Percentiles rank a stretch among this genome's conserved stretches.
phyloP scores from a whole-genome alignment of 2,113 vertebrate species.

The Pangasianodon gigas region DNA sequence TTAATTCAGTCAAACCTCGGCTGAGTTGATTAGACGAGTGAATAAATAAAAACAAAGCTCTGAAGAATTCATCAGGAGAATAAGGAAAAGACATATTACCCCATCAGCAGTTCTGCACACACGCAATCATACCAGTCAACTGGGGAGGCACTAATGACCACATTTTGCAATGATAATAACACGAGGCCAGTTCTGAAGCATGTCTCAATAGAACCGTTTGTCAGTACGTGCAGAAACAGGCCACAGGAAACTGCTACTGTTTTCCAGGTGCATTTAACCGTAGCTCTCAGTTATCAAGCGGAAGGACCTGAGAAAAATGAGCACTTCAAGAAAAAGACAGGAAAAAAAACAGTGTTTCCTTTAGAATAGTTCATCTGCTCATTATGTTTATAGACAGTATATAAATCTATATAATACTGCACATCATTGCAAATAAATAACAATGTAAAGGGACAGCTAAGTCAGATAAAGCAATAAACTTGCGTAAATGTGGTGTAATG shows the following conservation, averaged over 20 bases:
- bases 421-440: not conserved
- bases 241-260: not conserved
- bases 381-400: not conserved
- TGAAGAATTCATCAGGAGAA: not conserved
- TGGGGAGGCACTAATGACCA: not conserved
- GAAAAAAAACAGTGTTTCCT: not conserved
- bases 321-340: not conserved
- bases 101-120: not conserved
- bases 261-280: not conserved
- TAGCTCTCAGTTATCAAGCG: not conserved
- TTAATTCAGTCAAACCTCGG: conserved; percentile 3
- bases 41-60: not conserved
- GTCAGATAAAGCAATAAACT: not conserved
- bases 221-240: not conserved
- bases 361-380: not conserved
- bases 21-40: not conserved
- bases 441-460: not conserved
- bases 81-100: not conserved
- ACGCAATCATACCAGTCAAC: not conserved
- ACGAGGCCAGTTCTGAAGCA: not conserved
- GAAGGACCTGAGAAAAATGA: not conserved
- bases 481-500: not conserved
- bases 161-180: not conserved
- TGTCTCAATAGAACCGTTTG: not conserved
- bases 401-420: not conserved